Conservation (phyloP, 2,797 vertebrate genomes). For the Australoheros facetus region DNA sequence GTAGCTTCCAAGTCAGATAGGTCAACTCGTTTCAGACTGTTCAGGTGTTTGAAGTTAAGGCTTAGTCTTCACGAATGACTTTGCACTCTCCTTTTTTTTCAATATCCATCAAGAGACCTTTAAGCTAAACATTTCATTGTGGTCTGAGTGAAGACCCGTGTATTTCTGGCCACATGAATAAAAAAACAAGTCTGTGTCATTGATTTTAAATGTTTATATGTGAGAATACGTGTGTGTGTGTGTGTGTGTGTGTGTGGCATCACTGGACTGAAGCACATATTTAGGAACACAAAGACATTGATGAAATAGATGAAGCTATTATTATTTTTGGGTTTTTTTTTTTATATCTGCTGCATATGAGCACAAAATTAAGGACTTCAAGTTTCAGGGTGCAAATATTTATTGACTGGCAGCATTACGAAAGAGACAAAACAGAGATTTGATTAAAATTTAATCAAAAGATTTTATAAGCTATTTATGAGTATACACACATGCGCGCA, state of each 20-base stretch:
- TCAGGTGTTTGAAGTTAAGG: neutral
- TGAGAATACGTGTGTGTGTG: neutral
- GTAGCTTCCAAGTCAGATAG: neutral
- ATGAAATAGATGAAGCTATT: neutral
- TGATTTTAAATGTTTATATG: neutral
- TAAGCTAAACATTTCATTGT: neutral
- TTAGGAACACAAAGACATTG: neutral
- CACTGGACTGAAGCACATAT: neutral
- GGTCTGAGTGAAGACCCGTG: no score
- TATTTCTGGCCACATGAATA: neutral
- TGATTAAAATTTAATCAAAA: conserved; percentile 25
- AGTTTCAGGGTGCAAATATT: neutral
- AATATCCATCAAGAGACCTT: no score
- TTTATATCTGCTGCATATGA: neutral
- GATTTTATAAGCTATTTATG: neutral
- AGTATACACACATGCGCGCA: accelerated
- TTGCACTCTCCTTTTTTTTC: neutral
- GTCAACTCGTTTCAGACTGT: neutral
- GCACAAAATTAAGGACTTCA: neutral
- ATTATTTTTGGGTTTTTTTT: no score
- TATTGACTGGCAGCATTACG: conserved; percentile 26
- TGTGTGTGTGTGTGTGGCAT: neutral
- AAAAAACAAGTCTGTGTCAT: no score
- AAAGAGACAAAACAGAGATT: conserved; percentile 19
- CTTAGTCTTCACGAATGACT: no score